Conservation (phyloP, 2,797 vertebrate species). For the Hippocampus kuda region DNA sequence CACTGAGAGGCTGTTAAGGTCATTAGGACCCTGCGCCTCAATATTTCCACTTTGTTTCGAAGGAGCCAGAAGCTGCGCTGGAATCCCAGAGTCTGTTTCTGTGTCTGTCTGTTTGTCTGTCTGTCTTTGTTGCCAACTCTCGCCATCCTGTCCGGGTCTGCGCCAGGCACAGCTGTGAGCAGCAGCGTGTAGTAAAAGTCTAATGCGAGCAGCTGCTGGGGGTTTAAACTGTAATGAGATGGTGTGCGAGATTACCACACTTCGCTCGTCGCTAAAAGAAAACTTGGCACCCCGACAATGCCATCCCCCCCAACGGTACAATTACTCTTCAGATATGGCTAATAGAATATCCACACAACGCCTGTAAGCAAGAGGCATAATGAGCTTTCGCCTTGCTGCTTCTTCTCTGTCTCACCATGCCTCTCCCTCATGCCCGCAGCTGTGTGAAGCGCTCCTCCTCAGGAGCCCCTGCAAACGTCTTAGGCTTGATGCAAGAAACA, state of each 20-base stretch:
- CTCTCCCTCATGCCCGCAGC: slow-evolving; percentile 49
- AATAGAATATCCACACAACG: slow-evolving; percentile 67
- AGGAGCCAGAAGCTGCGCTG: slow-evolving; percentile 63
- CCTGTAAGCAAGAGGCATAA: slow-evolving; percentile 63
- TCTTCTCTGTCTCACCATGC: slow-evolving; percentile 23
- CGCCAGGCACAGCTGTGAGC: slow-evolving; percentile 69
- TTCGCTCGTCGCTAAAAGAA: slow-evolving; percentile 63
- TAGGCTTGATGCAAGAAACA: slow-evolving; percentile 61
- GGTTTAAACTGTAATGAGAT: slow-evolving; percentile 74
- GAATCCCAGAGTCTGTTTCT: slow-evolving; percentile 54
- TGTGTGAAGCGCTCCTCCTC: slow-evolving; percentile 50
- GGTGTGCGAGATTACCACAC: slow-evolving; percentile 74
- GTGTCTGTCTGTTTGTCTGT: slow-evolving; percentile 61
- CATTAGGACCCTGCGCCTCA: slow-evolving; percentile 59
- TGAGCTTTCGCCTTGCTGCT: slow-evolving; percentile 52
- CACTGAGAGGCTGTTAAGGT: slow-evolving; percentile 62
- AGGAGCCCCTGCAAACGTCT: slow-evolving; percentile 51
- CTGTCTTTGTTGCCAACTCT: slow-evolving; percentile 63
- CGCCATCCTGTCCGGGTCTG: slow-evolving; percentile 61
- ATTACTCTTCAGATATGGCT: slow-evolving; percentile 71
- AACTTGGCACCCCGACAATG: slow-evolving; percentile 60
- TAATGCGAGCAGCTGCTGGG: slow-evolving; percentile 73
- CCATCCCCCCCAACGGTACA: slow-evolving; percentile 53
- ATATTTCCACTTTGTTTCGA: slow-evolving; percentile 62
- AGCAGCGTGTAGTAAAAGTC: slow-evolving; percentile 73